Base-by-base conservation (phyloP, 2,797 vertebrate species). In the Poecilia gillii region DNA sequence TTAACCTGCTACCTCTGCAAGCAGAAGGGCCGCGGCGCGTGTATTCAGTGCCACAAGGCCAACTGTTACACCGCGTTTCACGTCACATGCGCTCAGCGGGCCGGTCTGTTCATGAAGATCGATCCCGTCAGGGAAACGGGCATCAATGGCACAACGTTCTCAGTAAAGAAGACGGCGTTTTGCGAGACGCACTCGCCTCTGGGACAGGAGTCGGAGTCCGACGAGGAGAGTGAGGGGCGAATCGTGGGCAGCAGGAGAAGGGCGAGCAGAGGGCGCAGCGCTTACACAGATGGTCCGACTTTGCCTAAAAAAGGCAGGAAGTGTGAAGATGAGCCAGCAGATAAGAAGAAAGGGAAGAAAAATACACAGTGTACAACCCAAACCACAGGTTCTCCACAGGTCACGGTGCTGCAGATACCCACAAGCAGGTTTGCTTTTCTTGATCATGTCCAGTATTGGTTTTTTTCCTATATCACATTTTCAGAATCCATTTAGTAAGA, bases 31-130 rank as follows among this genome's bases (percentile, higher is more conserved):
- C 92, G 95, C 3, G 98, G 99, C 12, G 99, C 99, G 23, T 97
- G 98, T 25, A 99, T 99, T 88, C 99, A 99, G 6, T 99, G 98
- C 93, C 97, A 99, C 90, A 99, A 99, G 85, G 96, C 97, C 81
- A 99, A 99, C 95, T 99, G 99, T 93, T 99, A 99, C 92, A 97
- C 98, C 0, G 99, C 98, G 28, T 99, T 99, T 92, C 99, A 99
- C 0, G 98, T 99, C 90, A 99, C 98, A 0, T 99, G 98, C 73
- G 98, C 98, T 13, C 98, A 99, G 88, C 96, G 96, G 5, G 97
- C 97, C 0, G 99, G 98, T 12, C 95, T 99, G 73, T 99, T 99
- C 90, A 99, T 99, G 99, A 99, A 99, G 95, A 99, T 99, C 0
- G 98, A 99, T 57, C 98, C 99, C 14, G 97, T 99, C 89, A 95